Evolutionary conservation across 1,140 invertebrate species (phyloP).

Genomic region (honey bee (Apis mellifera)): DNA sequence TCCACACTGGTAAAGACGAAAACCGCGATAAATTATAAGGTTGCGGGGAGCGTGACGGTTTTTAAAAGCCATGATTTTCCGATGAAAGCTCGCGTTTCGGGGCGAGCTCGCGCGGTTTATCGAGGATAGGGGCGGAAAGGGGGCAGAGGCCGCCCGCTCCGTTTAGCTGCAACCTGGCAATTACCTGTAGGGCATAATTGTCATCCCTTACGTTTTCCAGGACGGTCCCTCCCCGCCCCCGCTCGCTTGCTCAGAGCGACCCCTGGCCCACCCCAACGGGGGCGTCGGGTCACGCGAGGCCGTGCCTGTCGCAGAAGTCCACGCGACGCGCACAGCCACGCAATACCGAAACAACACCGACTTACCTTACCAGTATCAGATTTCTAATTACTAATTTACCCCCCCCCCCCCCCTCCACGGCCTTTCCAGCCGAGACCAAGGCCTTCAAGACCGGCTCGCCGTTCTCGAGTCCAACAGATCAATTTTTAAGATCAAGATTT

Average conservation of each 20-base stretch:
- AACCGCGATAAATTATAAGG: constrained; percentile 60
- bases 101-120: constrained; percentile 7
- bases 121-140: constrained; percentile 30
- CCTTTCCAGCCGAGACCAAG: constrained; percentile 33
- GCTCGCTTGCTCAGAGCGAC: constrained; percentile 41
- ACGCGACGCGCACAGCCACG: constrained; percentile 79
- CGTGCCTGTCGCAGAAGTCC: constrained; percentile 81
- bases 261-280: constrained; percentile 51
- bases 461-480: neutral
- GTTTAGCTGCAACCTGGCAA: constrained; percentile 78
- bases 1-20: constrained; percentile 3
- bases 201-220: constrained; percentile 78
- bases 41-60: constrained; percentile 65
- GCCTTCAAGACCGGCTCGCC: constrained; percentile 36
- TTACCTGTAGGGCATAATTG: constrained; percentile 80
- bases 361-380: constrained; percentile 77
- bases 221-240: constrained; percentile 55
- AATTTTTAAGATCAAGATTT: too few species aligned
- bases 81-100: constrained; percentile 71
- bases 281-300: constrained; percentile 79
- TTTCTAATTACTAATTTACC: constrained; percentile 81
- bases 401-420: constrained; percentile 29
- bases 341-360: constrained; percentile 78
- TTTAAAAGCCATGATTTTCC: constrained; percentile 74
- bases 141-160: constrained; percentile 62